Percentiles rank a stretch among this genome's conserved stretches.
These are phyloP conservation scores for Ceraclea dissimilis DNA, from an alignment of 2,888 invertebrate species.

Conservation along the genomic window DNA sequence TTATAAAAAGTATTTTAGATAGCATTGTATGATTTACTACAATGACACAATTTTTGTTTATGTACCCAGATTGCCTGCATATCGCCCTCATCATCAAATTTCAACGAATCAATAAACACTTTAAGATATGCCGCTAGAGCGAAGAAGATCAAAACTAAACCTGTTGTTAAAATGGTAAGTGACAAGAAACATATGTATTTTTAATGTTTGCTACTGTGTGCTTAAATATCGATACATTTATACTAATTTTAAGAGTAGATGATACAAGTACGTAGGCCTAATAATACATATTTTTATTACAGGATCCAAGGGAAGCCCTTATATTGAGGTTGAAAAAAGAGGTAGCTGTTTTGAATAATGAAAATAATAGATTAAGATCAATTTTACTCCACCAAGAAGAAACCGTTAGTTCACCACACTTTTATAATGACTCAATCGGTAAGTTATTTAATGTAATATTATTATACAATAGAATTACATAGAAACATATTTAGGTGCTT, in stretches of 20 bases:
- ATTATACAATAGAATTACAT: neutral
- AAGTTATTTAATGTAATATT: neutral
- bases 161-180: conserved; percentile 82
- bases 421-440: conserved; percentile 13
- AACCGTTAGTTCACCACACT: conserved; percentile 24
- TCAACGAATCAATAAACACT: conserved; percentile 84
- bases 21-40: no score
- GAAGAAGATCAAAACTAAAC: conserved; percentile 87
- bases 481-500: no score
- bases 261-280: no score
- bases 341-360: conserved; percentile 73
- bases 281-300: conserved; percentile 23
- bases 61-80: conserved; percentile 79
- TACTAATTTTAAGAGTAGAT: neutral
- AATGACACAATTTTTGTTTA: neutral
- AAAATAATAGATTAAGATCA: conserved; percentile 80
- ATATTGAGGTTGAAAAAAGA: conserved; percentile 84
- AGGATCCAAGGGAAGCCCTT: conserved; percentile 89
- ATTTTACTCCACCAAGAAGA: conserved; percentile 62
- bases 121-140: conserved; percentile 87
- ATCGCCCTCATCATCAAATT: conserved; percentile 80
- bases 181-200: neutral
- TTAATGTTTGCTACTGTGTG: neutral
- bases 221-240: neutral
- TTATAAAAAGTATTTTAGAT: no score